Percentiles rank a stretch among this genome's conserved stretches.
These are phyloP conservation scores for Trematocara variabile DNA, from an alignment of 2,113 vertebrate species.

Conservation along the genomic window DNA sequence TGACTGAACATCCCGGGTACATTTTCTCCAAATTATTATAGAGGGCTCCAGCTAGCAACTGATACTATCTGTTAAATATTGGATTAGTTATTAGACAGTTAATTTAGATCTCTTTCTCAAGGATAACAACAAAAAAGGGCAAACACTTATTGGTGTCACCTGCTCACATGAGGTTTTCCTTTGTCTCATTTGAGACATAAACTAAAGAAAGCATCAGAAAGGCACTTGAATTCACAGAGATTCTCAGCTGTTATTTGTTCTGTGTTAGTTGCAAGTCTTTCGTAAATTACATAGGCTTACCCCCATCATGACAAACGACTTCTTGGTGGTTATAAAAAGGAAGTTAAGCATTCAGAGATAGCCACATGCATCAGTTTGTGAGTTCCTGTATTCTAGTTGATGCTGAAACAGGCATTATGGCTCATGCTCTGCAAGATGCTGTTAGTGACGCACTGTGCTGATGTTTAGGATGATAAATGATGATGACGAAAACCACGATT, in stretches of 20 bases:
- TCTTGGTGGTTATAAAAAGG: not conserved
- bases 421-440: not conserved
- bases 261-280: not conserved
- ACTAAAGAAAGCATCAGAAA: not conserved
- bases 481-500: not conserved
- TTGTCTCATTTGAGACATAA: not conserved
- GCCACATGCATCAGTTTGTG: not conserved
- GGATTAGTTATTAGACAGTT: not conserved
- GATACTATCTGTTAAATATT: not conserved
- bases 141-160: not conserved
- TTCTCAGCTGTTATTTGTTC: not conserved
- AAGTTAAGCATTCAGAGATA: not conserved
- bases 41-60: not conserved
- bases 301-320: not conserved
- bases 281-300: not conserved
- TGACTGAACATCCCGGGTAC: not conserved
- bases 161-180: not conserved
- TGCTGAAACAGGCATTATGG: not conserved
- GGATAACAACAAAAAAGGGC: not conserved
- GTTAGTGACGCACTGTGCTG: not conserved
- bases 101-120: not conserved
- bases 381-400: not conserved
- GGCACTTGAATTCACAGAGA: not conserved
- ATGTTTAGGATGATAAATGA: not conserved
- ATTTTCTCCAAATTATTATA: not conserved